phyloP scores from a whole-genome alignment of 2,888 invertebrate species.

The Oscheius onirici region DNA sequence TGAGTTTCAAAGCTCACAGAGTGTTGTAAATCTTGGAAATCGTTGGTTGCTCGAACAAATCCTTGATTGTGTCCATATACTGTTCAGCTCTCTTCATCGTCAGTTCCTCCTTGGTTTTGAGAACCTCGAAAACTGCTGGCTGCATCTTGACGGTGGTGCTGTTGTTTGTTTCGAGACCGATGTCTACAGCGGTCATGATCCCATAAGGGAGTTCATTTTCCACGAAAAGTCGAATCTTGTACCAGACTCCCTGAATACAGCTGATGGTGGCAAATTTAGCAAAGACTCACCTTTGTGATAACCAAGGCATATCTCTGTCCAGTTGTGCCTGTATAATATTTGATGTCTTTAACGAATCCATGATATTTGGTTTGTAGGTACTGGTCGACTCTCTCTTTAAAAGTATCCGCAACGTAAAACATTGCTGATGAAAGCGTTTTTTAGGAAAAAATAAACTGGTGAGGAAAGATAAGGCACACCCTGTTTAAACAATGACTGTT shows the following conservation, averaged over 20 bases:
- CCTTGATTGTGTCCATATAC: neutral
- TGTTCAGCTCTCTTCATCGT: neutral
- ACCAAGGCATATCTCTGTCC: neutral
- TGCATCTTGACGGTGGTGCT: neutral
- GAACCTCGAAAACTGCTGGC: neutral
- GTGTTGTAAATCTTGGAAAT: neutral
- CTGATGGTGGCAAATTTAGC: neutral
- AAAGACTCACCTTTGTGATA: neutral
- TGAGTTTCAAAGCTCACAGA: neutral
- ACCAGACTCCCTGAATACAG: neutral
- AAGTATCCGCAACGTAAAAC: no score
- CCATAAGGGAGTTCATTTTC: neutral
- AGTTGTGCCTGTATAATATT: neutral
- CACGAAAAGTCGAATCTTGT: neutral
- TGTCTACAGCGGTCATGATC: neutral
- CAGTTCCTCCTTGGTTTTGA: neutral
- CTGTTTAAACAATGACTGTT: neutral
- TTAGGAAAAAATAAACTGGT: no score
- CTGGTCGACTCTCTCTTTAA: neutral
- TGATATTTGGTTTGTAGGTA: neutral
- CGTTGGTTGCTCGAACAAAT: neutral
- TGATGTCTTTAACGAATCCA: neutral
- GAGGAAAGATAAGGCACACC: neutral
- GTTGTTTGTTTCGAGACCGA: neutral
- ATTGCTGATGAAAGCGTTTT: no score